Conservation (phyloP, 2,888 invertebrate species). For the Eupithecia insigniata region DNA sequence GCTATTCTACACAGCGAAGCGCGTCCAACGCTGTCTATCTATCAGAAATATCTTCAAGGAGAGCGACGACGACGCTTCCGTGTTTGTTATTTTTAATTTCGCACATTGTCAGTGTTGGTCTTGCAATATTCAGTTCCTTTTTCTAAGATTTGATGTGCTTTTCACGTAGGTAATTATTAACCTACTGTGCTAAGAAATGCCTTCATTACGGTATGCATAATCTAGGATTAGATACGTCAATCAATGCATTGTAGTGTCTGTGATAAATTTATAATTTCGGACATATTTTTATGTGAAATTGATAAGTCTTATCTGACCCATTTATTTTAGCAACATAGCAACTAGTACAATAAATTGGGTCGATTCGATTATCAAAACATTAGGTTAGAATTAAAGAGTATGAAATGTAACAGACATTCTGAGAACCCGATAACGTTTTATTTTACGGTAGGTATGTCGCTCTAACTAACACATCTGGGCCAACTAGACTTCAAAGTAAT, state of each 20-base stretch:
- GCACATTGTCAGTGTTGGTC: slow-evolving; percentile 26
- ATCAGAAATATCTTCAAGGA: slow-evolving; percentile 61
- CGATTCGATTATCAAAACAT: slow-evolving; percentile 3
- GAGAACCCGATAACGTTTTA: background rate
- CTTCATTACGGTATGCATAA: slow-evolving; percentile 12
- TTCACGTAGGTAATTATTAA: slow-evolving; percentile 16
- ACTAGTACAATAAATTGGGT: background rate
- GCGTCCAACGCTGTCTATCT: slow-evolving; percentile 42
- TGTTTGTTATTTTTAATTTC: slow-evolving; percentile 43
- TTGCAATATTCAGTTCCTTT: slow-evolving; percentile 15
- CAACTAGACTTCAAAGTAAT: slow-evolving; percentile 6
- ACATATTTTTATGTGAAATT: background rate
- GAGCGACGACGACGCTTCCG: slow-evolving; percentile 45
- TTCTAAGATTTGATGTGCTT: slow-evolving; percentile 16
- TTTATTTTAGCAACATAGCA: slow-evolving; percentile 4
- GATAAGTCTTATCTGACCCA: slow-evolving; percentile 6
- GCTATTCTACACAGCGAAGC: slow-evolving; percentile 52
- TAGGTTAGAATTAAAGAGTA: background rate
- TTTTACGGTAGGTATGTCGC: background rate
- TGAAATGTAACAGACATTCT: slow-evolving; percentile 1
- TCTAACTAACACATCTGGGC: background rate
- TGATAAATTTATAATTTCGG: background rate
- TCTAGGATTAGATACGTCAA: background rate
- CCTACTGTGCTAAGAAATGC: slow-evolving; percentile 13
- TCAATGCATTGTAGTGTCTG: background rate